phyloP scores from a whole-genome alignment of 2,797 vertebrate genomes.

The Coregonus ussuriensis region DNA sequence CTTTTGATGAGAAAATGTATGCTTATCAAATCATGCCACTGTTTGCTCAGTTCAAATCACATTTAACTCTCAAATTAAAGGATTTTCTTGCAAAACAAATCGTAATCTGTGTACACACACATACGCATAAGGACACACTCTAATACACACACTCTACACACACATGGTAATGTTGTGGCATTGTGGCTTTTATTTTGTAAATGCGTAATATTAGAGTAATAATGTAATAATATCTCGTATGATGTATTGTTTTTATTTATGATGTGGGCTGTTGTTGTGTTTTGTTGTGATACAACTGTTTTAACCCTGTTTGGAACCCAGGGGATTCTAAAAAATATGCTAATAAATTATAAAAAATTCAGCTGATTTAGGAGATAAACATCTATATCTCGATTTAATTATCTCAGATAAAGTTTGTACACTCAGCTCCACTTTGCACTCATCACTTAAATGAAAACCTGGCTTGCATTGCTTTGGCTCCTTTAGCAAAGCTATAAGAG shows the following conservation, averaged over 20 bases:
- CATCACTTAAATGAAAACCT: neutral
- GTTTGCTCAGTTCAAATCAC: constrained; percentile 19
- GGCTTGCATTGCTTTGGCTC: neutral
- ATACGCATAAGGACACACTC: no score
- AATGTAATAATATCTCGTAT: no score
- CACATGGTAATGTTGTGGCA: no score
- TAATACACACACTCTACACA: no score
- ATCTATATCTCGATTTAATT: neutral
- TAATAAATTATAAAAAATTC: no score
- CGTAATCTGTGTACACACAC: neutral
- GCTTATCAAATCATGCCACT: constrained; percentile 28
- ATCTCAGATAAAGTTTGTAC: neutral
- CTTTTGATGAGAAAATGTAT: constrained; percentile 38
- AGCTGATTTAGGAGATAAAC: neutral
- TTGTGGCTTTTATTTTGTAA: no score
- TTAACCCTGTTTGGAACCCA: no score
- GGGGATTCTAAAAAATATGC: no score
- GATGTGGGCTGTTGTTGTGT: no score
- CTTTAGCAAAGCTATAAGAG: neutral
- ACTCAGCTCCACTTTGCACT: neutral
- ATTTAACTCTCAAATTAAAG: neutral
- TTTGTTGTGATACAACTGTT: no score
- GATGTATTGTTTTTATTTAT: no score
- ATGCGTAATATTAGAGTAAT: no score
- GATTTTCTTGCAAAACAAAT: neutral